Base-by-base conservation (phyloP, 2,888 invertebrate species). In the Papilio protenor region DNA sequence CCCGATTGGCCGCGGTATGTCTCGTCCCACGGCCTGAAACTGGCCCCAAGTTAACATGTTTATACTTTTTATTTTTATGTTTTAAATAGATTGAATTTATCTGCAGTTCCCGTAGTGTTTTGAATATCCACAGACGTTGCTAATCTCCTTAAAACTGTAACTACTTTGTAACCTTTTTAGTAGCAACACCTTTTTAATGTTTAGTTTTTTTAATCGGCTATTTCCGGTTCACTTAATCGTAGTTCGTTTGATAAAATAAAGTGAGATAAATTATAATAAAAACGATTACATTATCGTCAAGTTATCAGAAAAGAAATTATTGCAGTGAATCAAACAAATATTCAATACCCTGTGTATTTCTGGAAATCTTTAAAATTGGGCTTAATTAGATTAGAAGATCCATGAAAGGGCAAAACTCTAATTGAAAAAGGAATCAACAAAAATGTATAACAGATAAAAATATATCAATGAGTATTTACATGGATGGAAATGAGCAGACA, bases 1-100 rank as follows among this genome's bases (percentile, higher is more conserved):
- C 96, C 96, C 1, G 96, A 94, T 83, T 95, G 95, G 1, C 96
- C 96, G 69, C 96, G 95, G 82, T 95, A 95, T 12, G 95, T 95
- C 85, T 95, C 95, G 84, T 95, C 95, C 94, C 95, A 95, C 0
- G 95, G 95, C 77, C 95, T 93, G 91, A 94, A 95, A 91, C 94
- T 95, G 80, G 61, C 33, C 10, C 47, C 55, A 27, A 69, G 18
- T 71, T 75, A 52, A 66, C 33, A 18, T 8, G 40, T 70, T 55
- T 55, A n/a, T 55, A 55, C 18, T 23, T 23, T 12, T 59, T 21
- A 23, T 3, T 23, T 59, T 59, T 8, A 55, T 10, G 12, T 23
- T 59, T 59, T 59, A 23, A 59, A 55, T 1, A 21, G 1, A 1
- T 40, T 8, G 40, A 40, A 40, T 40, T 6, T 16, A 0, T 16